Percentiles rank a stretch among this genome's conserved stretches.
These are phyloP conservation scores for Ophion obscuratus DNA, from an alignment of 2,888 invertebrate species.

Conservation along the genomic window DNA sequence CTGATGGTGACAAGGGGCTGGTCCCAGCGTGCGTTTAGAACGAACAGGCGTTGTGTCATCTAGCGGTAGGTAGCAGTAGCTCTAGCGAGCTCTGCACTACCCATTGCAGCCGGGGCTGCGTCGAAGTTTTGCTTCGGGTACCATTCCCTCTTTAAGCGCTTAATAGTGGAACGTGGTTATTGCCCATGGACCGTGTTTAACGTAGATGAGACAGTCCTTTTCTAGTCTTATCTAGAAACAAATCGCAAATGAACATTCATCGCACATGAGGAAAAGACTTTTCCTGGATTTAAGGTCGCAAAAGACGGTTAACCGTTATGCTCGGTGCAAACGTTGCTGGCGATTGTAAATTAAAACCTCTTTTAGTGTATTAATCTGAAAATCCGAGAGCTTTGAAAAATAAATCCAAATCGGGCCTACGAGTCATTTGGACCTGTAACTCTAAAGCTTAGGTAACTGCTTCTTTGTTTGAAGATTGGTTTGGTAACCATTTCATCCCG, in stretches of 20 bases:
- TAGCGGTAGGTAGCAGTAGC: too few relatives aligned
- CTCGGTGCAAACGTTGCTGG: constrained; percentile 59
- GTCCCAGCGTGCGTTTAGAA: too few relatives aligned
- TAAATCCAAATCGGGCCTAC: constrained; percentile 61
- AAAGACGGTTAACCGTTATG: constrained; percentile 65
- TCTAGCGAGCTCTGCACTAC: too few relatives aligned
- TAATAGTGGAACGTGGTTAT: too few relatives aligned
- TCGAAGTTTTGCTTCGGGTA: too few relatives aligned
- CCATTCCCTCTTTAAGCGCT: too few relatives aligned
- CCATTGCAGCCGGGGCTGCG: too few relatives aligned
- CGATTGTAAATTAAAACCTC: constrained; percentile 61
- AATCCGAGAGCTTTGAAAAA: constrained; percentile 64
- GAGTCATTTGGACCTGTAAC: constrained; percentile 57
- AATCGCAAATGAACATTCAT: constrained; percentile 65
- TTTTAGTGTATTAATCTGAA: constrained; percentile 63
- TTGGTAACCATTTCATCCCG: constrained; percentile 67
- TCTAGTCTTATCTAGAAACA: constrained; percentile 72
- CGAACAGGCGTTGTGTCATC: too few relatives aligned
- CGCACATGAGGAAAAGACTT: constrained; percentile 53
- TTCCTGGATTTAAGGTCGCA: constrained; percentile 61
- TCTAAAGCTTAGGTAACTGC: constrained; percentile 63
- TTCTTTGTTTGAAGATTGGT: constrained; percentile 62
- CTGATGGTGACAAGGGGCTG: too few relatives aligned
- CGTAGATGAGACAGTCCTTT: constrained; percentile 69
- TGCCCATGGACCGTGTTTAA: constrained; percentile 45